phyloP scores from a whole-genome alignment of 2,797 vertebrate species.

The Rachycentron canadum region DNA sequence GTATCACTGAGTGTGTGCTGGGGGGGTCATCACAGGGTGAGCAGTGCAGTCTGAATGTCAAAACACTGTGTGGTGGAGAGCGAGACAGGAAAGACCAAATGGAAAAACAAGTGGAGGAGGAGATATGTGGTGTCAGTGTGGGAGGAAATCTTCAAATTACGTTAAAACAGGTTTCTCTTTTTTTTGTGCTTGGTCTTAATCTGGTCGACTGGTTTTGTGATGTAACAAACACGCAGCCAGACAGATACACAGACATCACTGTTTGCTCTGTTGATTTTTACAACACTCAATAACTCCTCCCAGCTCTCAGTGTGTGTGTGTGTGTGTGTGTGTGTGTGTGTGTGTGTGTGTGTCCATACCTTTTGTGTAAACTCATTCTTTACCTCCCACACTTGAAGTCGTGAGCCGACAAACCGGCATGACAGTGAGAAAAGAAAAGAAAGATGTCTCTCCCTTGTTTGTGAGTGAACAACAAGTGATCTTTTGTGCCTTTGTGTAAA shows the following conservation, averaged over 20 bases:
- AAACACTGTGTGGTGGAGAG: slow-evolving; percentile 46
- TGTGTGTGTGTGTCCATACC: slow-evolving; percentile 30
- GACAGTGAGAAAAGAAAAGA: slow-evolving; percentile 50
- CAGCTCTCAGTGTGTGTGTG: slow-evolving; percentile 4
- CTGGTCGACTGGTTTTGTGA: slow-evolving; percentile 48
- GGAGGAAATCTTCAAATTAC: slow-evolving; percentile 62
- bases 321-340: slow-evolving; percentile 27
- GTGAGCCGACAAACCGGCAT: slow-evolving; percentile 73
- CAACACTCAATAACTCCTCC: slow-evolving; percentile 25
- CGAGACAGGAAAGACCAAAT: slow-evolving; percentile 40
- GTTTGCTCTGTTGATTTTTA: slow-evolving; percentile 37
- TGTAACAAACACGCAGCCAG: slow-evolving; percentile 25
- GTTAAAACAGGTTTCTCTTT: slow-evolving; percentile 47
- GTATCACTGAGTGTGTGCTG: slow-evolving; percentile 36
- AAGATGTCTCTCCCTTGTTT: slow-evolving; percentile 46
- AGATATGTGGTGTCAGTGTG: slow-evolving; percentile 59
- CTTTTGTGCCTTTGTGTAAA: slow-evolving; percentile 54
- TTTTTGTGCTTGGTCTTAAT: slow-evolving; percentile 37
- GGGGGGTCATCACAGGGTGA: slow-evolving; percentile 64
- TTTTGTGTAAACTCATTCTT: slow-evolving; percentile 74
- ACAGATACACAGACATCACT: slow-evolving; percentile 6
- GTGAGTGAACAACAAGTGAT: slow-evolving; percentile 54
- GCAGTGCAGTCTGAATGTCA: slow-evolving; percentile 52
- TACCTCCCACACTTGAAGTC: slow-evolving; percentile 67
- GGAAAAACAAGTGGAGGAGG: slow-evolving; percentile 35